Evolutionary conservation across 2,113 vertebrate genomes (phyloP), one percentile per base, ranked within the genome.

Genomic region (Xerus inauris): DNA sequence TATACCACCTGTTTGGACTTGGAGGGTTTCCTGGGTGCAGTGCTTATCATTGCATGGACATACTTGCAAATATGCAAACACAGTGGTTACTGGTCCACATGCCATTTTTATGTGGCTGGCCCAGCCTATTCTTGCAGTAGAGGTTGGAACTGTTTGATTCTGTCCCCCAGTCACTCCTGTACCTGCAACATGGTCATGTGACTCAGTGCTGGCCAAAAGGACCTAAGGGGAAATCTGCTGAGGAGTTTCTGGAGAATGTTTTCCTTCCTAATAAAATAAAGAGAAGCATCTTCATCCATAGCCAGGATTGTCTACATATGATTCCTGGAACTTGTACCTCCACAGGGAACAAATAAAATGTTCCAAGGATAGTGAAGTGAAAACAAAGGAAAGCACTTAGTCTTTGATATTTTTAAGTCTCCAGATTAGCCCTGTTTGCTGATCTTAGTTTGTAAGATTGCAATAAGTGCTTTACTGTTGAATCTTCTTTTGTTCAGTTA

Each of bases 401-500:
- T 81, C n/a, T 69, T 86, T 65, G 35, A 45, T 59, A 40, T 65
- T 71, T 65, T 88, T 47, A 85, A 91, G 73, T 62, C 19, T n/a
- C 47, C 32, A 92, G 59, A 92, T 77, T 57, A 91, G 38, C 45
- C 67, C 16, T 94, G 54, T 73, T 54, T 28, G 71, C 77, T 83
- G 62, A 89, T 67, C 67, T 84, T 82, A 42, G 59, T 62, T 90
- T 45, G 14, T 38, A 32, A 86, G 32, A 69, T 80, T 28, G 59
- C 9, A 62, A 4, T 28, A 91, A 85, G n/a, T 71, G 32, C 42
- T 38, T 51, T 51, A 4, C 67, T 72, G 20, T 87, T 86, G 83
- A 82, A 92, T 75, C 40, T 59, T 72, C 69, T 86, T 92, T 89
- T 94, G 47, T 85, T 81, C 28, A 20, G 32, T 86, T 89, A 65